A percentile compares a stretch with the other conserved stretches of the same genome.
Evolutionary conservation across 2,113 vertebrate genomes (phyloP).

Genomic region (Psilopogon haemacephalus): DNA sequence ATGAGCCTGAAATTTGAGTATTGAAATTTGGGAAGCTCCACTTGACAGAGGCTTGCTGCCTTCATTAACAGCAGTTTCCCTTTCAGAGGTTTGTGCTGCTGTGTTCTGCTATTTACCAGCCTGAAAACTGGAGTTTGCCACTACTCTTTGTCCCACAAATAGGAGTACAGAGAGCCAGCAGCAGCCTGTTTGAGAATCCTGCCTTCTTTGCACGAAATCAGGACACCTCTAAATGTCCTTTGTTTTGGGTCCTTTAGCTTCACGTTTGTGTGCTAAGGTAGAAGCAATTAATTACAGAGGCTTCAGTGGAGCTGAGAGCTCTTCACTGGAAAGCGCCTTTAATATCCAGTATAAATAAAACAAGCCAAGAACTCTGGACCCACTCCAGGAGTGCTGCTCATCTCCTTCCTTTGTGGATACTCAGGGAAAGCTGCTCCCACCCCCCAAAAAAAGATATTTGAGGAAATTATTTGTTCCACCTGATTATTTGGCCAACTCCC

Average conservation of each 20-base stretch:
- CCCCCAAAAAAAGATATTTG: not conserved
- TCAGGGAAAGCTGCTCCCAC: not conserved
- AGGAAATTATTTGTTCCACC: slow-evolving; percentile 38
- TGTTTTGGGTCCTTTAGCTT: not conserved
- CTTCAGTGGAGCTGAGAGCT: not conserved
- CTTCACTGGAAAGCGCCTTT: slow-evolving; percentile 18
- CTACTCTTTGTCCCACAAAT: not conserved
- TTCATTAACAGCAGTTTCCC: not conserved
- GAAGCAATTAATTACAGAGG: slow-evolving; percentile 54
- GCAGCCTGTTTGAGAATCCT: not conserved
- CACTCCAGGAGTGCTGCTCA: not conserved
- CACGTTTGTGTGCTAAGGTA: not conserved
- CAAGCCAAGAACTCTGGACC: not conserved
- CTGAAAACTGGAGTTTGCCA: accelerated
- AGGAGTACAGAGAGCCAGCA: not conserved
- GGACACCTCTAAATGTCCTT: not conserved
- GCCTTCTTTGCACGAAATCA: not conserved
- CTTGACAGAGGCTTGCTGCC: not conserved
- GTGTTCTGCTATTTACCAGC: not conserved
- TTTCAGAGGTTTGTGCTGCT: not conserved
- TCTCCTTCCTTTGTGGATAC: not conserved
- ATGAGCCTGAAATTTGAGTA: not conserved
- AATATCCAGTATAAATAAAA: slow-evolving; percentile 30
- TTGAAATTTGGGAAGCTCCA: not conserved
- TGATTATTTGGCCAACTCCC: slow-evolving; percentile 33